Percentiles rank a stretch among this genome's conserved stretches.
phyloP scores from a whole-genome alignment of 2,888 invertebrate genomes.

The Cheilosia grossa region DNA sequence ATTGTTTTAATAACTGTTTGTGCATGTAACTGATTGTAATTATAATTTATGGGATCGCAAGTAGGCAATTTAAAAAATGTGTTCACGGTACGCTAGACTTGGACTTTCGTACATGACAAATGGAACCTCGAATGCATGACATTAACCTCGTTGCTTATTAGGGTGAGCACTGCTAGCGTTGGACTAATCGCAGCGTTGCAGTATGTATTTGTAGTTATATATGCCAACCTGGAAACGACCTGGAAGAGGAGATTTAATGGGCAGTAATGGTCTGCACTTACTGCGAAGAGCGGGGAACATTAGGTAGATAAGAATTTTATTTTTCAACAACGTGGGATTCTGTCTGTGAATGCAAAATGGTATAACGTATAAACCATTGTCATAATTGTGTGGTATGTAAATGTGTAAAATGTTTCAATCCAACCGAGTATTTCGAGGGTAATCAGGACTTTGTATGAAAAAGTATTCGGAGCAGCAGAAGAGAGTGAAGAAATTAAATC shows the following conservation, averaged over 20 bases:
- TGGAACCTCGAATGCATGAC: slow-evolving; percentile 35
- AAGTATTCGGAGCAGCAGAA: too few relatives aligned
- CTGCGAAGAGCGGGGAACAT: too few relatives aligned
- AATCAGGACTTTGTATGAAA: too few relatives aligned
- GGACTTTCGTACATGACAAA: slow-evolving; percentile 13
- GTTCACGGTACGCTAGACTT: background rate
- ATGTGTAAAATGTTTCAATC: too few relatives aligned
- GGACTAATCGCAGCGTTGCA: background rate
- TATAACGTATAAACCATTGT: too few relatives aligned
- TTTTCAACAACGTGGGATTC: too few relatives aligned
- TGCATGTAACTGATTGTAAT: slow-evolving; percentile 22
- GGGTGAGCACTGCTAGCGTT: background rate
- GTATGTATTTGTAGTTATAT: background rate
- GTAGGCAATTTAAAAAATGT: slow-evolving; percentile 23
- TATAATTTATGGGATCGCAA: slow-evolving; percentile 39
- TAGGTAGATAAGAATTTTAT: too few relatives aligned
- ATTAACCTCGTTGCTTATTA: slow-evolving; percentile 39
- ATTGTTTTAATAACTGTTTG: slow-evolving; percentile 19
- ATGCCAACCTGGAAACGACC: background rate
- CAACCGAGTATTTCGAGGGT: too few relatives aligned
- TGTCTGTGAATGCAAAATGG: too few relatives aligned
- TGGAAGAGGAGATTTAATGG: background rate
- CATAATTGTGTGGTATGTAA: too few relatives aligned
- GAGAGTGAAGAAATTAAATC: too few relatives aligned
- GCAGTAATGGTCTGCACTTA: too few relatives aligned